Evolutionary conservation across 2,888 invertebrate species (phyloP), one percentile per base, ranked within the genome.

Genomic region (Xanthostigma xanthostigma): DNA sequence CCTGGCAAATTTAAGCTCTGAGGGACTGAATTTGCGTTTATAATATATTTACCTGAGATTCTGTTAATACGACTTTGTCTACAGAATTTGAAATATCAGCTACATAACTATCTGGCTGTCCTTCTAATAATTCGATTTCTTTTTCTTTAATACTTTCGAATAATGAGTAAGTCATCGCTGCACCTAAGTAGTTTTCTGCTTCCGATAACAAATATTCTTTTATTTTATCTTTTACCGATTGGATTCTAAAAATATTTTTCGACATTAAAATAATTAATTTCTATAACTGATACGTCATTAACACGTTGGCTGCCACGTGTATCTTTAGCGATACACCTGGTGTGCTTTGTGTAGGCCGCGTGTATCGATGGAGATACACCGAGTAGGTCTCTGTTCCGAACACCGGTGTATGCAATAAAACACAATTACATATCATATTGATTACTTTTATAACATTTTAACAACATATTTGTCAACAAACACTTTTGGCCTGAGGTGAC

Each of bases 161-260:
- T 46, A 96, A 67, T 0, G 92, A 88, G 62, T 91, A 96, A 0
- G 93, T 95, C 92, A 94, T 93, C 3, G 92, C 91, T 69, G 84
- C 84, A 1, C 92, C 94, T 12, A 91, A 59, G 75, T 86, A 85
- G 58, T 86, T 84, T 39, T 86, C 80, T 0, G 87, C 87, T 65
- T 91, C 89, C 10, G 73, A 69, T 11, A 71, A 69, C 1, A 89
- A 66, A 46, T 74, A 71, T 9, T 70, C 63, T 10, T 75, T 60
- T 51, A 92, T 77, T 61, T 78, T 81, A 43, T 79, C 69, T 66
- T 91, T 91, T 0, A 89, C 79, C 2, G 73, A 61, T 37, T 74
- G 71, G 52, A 81, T 62, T 64, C 89, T 89, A 57, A 50, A 38
- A 38, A 38, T 8, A 13, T 38, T 12, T 3, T 13, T 8, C 8